phyloP scores from a whole-genome alignment of 2,797 vertebrate species.

The Scomberomorus guttatus region DNA sequence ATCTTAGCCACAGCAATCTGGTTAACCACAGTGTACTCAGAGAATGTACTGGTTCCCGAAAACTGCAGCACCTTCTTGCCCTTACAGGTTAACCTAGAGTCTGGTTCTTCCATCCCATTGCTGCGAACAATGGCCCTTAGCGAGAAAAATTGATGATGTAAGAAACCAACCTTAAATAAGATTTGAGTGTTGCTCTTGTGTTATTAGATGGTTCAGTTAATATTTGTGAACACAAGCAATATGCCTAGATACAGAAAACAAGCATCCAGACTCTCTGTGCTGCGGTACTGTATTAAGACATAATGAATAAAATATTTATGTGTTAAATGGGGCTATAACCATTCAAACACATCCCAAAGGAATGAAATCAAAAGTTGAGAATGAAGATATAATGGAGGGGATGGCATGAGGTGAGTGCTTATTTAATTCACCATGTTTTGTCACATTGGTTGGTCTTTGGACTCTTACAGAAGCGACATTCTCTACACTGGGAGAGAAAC shows the following conservation, averaged over 20 bases:
- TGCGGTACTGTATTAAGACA: not conserved
- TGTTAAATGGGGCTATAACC: not conserved
- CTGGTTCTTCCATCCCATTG: conserved; percentile 85
- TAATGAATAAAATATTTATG: not conserved
- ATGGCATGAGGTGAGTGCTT: not conserved
- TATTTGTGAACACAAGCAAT: too few species aligned
- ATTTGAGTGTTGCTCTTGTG: not conserved
- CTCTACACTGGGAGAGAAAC: conserved; percentile 91
- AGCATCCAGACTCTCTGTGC: not conserved
- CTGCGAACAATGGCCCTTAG: conserved; percentile 66
- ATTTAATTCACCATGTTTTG: conserved; percentile 87
- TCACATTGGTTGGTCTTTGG: conserved; percentile 94
- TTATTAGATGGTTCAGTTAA: not conserved
- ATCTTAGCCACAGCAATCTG: conserved; percentile 93
- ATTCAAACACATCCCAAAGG: too few species aligned
- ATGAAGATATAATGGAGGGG: not conserved
- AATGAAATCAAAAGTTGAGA: not conserved
- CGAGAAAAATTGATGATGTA: not conserved
- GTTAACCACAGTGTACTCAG: conserved; percentile 93
- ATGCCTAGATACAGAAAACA: too few species aligned
- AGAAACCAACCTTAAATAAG: not conserved
- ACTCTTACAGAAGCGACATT: conserved; percentile 93
- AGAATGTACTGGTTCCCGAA: conserved; percentile 96
- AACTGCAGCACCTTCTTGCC: conserved; percentile 93
- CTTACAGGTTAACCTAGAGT: conserved; percentile 91